Base-by-base conservation (phyloP, 2,113 vertebrate genomes). In the Indri indri region DNA sequence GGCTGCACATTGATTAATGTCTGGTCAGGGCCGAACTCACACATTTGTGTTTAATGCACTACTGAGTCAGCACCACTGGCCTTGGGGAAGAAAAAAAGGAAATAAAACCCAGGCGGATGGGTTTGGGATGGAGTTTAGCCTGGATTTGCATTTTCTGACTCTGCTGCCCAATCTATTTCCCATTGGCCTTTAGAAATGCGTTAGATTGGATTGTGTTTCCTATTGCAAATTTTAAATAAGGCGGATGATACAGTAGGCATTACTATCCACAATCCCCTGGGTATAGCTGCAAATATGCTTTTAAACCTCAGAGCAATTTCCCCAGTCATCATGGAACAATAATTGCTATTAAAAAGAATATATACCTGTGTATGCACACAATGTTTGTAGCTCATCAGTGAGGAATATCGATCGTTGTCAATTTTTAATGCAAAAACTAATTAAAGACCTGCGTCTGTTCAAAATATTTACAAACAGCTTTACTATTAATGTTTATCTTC, bases 171-270 rank as follows among this genome's bases (percentile, higher is more conserved):
- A 94, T 92, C 96, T 92, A 66, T 96, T 97, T 98, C 95, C 81
- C 85, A 92, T 30, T 98, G 96, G 96, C 84, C 90, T 98, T 95
- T 96, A 90, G 96, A 92, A 98, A 96, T n/a, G 6, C 10, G n/a
- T 66, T 96, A 88, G 95, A 98, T 93, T 97, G 97, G 97, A 97
- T 95, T 98, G 97, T 96, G 97, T 98, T 98, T 98, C 96, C 97
- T 96, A 97, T 66, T 97, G 97, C 97, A 97, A 97, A 71, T 98
- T 98, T 98, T 98, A 98, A 98, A 98, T 98, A 97, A 96, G 97
- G 98, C 96, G 52, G 96, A 97, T 70, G 34, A n/a, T 92, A 98
- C 98, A 98, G 97, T 95, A 98, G 96, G 97, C 96, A 97, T 97
- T 1, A 89, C 98, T 98, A 96, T 97, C 95, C 87, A 97, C 97